A percentile compares a stretch with the other conserved stretches of the same genome.
phyloP scores from a whole-genome alignment of 2,797 vertebrate genomes.

The Schizopygopsis pylzovi region DNA sequence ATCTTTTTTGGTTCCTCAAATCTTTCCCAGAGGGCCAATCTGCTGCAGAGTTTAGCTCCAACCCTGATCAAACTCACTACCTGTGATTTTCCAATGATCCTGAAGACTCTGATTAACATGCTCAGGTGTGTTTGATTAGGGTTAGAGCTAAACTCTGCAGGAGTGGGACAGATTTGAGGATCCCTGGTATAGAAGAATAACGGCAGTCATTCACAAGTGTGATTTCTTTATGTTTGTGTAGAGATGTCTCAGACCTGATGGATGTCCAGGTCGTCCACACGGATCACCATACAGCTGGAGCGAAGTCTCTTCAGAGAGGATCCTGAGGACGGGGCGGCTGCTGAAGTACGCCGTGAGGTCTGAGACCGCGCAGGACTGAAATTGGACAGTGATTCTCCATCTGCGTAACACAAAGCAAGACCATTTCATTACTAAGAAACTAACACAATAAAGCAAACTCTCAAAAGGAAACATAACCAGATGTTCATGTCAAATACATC shows the following conservation, averaged over 20 bases:
- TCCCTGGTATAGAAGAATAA: background rate
- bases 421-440: background rate
- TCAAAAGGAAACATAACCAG: background rate
- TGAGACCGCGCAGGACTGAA: conserved; percentile 72
- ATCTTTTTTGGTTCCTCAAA: no score
- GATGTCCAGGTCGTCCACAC: conserved; percentile 93
- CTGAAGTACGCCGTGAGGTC: conserved; percentile 62
- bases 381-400: conserved; percentile 75
- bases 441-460: background rate
- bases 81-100: no score
- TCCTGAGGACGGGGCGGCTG: conserved; percentile 45
- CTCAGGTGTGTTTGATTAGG: no score
- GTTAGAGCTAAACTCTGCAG: no score
- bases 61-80: no score
- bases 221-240: background rate
- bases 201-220: background rate
- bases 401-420: conserved; percentile 60
- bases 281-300: conserved; percentile 89
- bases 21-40: no score
- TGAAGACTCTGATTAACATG: no score
- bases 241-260: conserved; percentile 83
- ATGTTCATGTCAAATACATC: background rate
- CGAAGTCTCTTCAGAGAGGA: conserved; percentile 86
- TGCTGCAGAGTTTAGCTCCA: no score
- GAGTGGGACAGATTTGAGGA: no score